These are phyloP conservation scores for Drosophila ercepeae DNA, from an alignment of 1,140 invertebrate genomes.

Conservation along the genomic window DNA sequence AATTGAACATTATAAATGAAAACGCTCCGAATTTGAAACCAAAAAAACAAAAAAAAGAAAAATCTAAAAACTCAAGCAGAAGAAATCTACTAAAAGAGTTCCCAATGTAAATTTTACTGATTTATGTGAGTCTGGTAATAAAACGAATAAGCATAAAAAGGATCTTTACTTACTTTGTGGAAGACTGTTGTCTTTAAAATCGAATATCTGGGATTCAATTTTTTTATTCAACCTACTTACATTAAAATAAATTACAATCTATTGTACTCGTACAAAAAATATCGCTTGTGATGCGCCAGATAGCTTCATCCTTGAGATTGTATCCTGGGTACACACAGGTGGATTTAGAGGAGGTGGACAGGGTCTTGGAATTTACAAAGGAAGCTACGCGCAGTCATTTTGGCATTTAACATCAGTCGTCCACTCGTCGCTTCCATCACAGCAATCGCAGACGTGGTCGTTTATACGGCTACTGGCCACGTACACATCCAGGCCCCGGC, in stretches of 20 bases:
- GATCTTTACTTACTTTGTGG: neutral
- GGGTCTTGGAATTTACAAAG: neutral
- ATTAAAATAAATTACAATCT: constrained; percentile 72
- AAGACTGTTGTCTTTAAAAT: neutral
- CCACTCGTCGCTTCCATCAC: constrained; percentile 92
- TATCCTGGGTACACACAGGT: constrained; percentile 42
- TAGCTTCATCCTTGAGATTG: constrained; percentile 47
- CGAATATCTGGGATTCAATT: constrained; percentile 6
- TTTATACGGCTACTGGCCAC: constrained; percentile 90
- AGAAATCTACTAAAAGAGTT: constrained; percentile 45
- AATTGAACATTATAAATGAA: constrained; percentile 49
- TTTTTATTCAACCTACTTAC: constrained; percentile 64
- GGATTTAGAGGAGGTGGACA: constrained; percentile 20
- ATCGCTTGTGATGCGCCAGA: constrained; percentile 65
- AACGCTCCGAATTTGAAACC: constrained; percentile 51
- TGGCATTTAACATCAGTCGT: constrained; percentile 53
- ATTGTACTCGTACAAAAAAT: constrained; percentile 68
- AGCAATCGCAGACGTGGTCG: constrained; percentile 97
- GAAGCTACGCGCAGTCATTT: constrained; percentile 69
- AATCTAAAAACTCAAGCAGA: constrained; percentile 28
- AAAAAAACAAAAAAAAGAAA: constrained; percentile 15
- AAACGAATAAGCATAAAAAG: constrained; percentile 52
- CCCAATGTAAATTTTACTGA: constrained; percentile 66
- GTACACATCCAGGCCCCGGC: constrained; percentile 70
- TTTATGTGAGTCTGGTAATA: constrained; percentile 64